Evolutionary conservation across 2,113 vertebrate genomes (phyloP).

Genomic region (Elaphurus davidianus): DNA sequence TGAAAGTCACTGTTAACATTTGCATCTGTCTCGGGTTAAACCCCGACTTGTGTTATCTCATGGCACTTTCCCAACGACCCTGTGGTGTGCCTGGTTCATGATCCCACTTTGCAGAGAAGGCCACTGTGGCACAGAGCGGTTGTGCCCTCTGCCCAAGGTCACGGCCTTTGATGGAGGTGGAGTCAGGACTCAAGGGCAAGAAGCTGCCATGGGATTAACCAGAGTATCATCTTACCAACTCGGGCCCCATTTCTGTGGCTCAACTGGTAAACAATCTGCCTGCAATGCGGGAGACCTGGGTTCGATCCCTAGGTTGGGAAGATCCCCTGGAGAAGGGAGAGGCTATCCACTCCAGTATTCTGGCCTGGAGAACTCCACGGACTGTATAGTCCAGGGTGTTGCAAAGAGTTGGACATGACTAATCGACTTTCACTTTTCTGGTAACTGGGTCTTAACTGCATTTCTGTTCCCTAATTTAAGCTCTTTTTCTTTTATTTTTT

Average conservation of each 20-base stretch:
- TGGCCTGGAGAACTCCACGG: not conserved
- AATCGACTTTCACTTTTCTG: not conserved
- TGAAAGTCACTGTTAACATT: not conserved
- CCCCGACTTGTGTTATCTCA: not conserved
- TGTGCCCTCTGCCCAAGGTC: not conserved
- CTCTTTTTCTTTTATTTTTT: not conserved
- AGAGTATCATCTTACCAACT: not conserved
- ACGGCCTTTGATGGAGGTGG: not conserved
- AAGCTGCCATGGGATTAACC: rapidly evolving
- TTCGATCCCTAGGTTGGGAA: not conserved
- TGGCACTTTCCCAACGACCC: not conserved
- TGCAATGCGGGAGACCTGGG: not conserved
- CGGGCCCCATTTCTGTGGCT: not conserved
- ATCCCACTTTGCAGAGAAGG: not conserved
- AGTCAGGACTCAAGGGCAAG: too few relatives aligned
- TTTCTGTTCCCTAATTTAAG: too few relatives aligned
- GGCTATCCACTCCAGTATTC: not conserved
- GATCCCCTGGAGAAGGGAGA: not conserved
- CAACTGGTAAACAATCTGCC: not conserved
- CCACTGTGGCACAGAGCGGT: not conserved
- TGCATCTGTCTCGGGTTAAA: not conserved
- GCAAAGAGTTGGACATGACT: rapidly evolving
- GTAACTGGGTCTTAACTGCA: not conserved
- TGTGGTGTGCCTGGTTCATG: too few relatives aligned
- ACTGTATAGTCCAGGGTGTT: not conserved